Base-by-base conservation (phyloP, 1,140 invertebrate species). In the Lepidurus packardi region DNA sequence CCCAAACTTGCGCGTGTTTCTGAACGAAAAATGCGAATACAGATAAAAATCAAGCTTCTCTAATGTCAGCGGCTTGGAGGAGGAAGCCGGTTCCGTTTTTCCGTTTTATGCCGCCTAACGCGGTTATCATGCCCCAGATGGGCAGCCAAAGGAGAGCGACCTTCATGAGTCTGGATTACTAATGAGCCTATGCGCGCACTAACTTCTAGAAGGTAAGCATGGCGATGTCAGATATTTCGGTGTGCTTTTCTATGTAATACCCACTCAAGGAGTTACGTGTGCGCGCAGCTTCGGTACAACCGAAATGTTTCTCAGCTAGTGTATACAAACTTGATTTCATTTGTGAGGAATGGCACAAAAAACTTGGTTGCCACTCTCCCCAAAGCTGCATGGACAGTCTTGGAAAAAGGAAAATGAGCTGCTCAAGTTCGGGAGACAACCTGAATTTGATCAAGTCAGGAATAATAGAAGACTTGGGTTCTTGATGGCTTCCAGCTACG, bases 121-220 rank as follows among this genome's bases (percentile, higher is more conserved):
- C 53, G 53, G 53, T 65, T 65, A 0, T 65, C 53, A 65, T 65
- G 53, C 53, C 53, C 53, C 53, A 65, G 53, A 65, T 65, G 53
- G 53, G 53, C 53, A 65, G 21, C 53, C 53, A 65, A 65, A 65
- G 53, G 53, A 65, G 53, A 65, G 53, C 53, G 53, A 65, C 53
- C 53, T 65, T 65, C 53, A 65, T 65, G 53, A 65, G 53, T 65
- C 53, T 65, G 53, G 53, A 65, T 65, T 65, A 65, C 53, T 65
- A 65, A 65, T 65, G 53, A 65, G 53, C 53, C 53, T 21, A 65
- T 65, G 53, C 53, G 53, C 4, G 13, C 53, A 65, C 6, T 34
- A 65, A 65, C 13, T 65, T 21, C 16, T 65, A 21, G 53, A 65
- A 65, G 53, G 53, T 65, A 65, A 65, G 53, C 53, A 65, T 8